These are phyloP conservation scores for Mizuhopecten yessoensis DNA, from an alignment of 1,140 invertebrate species.

Conservation along the genomic window DNA sequence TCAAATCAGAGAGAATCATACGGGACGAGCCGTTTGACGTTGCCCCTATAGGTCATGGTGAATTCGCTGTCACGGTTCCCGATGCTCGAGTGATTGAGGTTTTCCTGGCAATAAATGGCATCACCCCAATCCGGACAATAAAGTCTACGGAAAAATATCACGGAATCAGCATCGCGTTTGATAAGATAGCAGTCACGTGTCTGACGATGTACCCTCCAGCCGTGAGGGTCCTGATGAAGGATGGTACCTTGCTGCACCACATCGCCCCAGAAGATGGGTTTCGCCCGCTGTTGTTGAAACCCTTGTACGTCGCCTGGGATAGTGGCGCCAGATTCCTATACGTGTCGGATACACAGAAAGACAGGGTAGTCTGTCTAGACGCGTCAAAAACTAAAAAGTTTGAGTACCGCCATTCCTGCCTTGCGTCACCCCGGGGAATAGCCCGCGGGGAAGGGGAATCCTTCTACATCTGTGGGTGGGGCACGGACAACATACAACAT, in stretches of 20 bases:
- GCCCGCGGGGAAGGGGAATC: conserved; percentile 41
- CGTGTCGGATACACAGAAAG: conserved; percentile 49
- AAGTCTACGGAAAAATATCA: conserved; percentile 36
- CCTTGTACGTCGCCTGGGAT: conserved; percentile 56
- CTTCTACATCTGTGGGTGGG: conserved; percentile 58
- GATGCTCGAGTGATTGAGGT: conserved; percentile 40
- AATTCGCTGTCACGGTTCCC: conserved; percentile 51
- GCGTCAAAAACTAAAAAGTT: conserved; percentile 41
- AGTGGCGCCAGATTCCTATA: conserved; percentile 42
- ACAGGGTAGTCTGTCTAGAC: conserved; percentile 43
- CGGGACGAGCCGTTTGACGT: conserved; percentile 55
- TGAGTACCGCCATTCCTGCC: conserved; percentile 42
- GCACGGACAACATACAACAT: conserved; percentile 57
- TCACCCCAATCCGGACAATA: conserved; percentile 15
- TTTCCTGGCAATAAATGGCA: not conserved
- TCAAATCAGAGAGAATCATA: conserved; percentile 49
- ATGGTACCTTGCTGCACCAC: conserved; percentile 43
- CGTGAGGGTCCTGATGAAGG: conserved; percentile 49
- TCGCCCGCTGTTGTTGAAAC: conserved; percentile 49
- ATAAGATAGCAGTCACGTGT: conserved; percentile 53
- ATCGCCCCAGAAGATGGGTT: conserved; percentile 51
- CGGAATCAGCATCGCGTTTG: conserved; percentile 50
- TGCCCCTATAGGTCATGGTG: not conserved
- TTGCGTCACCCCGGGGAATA: conserved; percentile 59
- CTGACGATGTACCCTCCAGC: not conserved